Evolutionary conservation across 2,888 invertebrate genomes (phyloP).

Genomic region (Halictus ligatus): DNA sequence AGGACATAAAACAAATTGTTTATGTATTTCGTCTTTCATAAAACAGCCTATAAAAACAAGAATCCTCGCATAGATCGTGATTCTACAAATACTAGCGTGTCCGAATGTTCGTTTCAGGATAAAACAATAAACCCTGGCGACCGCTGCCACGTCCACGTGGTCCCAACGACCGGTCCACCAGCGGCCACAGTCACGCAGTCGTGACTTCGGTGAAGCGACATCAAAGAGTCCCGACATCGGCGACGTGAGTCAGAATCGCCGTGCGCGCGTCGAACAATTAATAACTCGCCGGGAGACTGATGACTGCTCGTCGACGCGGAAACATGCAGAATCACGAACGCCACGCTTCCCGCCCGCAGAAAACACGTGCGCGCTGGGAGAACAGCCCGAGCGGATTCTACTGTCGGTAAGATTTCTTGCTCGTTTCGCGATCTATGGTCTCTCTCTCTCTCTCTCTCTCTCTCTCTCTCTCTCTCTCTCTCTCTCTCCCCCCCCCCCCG

Average conservation of each 20-base stretch:
- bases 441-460: not conserved
- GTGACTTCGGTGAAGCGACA: not conserved
- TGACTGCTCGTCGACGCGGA: not conserved
- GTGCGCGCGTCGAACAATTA: slow-evolving; percentile 4
- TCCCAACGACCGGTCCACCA: not conserved
- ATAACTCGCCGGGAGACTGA: slow-evolving; percentile 1
- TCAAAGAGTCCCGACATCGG: not conserved
- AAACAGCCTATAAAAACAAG: not conserved
- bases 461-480: too few relatives aligned
- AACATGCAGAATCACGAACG: slow-evolving; percentile 14
- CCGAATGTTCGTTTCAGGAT: not conserved
- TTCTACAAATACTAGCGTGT: not conserved
- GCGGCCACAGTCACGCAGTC: not conserved
- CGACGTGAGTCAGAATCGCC: slow-evolving; percentile 1
- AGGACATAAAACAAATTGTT: not conserved
- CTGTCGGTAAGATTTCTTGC: not conserved
- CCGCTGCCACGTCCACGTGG: not conserved
- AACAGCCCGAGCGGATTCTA: not conserved
- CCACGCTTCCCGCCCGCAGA: not conserved
- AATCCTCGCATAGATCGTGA: not conserved
- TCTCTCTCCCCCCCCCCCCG: too few relatives aligned
- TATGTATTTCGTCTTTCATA: not conserved
- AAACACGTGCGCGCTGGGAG: not conserved
- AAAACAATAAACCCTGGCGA: not conserved
- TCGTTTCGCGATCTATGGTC: not conserved